These are phyloP conservation scores for Anabacerthia variegaticeps DNA, from an alignment of 2,797 vertebrate species.

Conservation along the genomic window DNA sequence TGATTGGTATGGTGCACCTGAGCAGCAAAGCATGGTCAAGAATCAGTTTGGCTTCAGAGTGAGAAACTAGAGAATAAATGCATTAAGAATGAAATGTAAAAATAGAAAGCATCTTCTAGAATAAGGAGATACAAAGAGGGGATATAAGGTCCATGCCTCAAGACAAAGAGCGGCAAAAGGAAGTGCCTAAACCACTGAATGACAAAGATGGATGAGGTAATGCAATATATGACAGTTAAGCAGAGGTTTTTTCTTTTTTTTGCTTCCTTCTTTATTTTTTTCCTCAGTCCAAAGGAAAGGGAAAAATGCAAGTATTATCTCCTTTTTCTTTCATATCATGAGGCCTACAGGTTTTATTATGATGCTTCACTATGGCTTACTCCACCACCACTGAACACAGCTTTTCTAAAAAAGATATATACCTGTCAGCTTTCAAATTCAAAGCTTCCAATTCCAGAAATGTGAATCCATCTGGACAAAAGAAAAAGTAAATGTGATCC, in stretches of 20 bases:
- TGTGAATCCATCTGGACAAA: not conserved
- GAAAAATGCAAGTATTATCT: not conserved
- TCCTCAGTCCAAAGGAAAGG: not conserved
- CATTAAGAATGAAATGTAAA: not conserved
- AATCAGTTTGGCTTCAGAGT: not conserved
- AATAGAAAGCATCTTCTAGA: not conserved
- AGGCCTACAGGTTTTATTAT: not conserved
- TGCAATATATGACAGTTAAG: not conserved
- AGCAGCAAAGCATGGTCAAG: not conserved
- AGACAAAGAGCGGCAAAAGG: not conserved
- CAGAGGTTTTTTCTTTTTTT: not conserved
- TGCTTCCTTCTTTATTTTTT: not conserved
- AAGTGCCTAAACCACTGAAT: not conserved
- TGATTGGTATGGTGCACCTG: not conserved
- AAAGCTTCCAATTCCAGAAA: not conserved
- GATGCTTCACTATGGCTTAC: not conserved
- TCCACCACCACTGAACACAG: not conserved
- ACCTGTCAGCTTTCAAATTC: not conserved
- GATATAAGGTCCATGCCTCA: not conserved
- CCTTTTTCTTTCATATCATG: not conserved
- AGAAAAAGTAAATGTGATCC: not conserved
- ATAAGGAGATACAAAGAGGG: not conserved
- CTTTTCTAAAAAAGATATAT: not conserved
- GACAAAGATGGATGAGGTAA: not conserved
- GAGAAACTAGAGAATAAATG: not conserved